Conservation (phyloP, 2,797 vertebrate species). For the Cygnus olor region DNA sequence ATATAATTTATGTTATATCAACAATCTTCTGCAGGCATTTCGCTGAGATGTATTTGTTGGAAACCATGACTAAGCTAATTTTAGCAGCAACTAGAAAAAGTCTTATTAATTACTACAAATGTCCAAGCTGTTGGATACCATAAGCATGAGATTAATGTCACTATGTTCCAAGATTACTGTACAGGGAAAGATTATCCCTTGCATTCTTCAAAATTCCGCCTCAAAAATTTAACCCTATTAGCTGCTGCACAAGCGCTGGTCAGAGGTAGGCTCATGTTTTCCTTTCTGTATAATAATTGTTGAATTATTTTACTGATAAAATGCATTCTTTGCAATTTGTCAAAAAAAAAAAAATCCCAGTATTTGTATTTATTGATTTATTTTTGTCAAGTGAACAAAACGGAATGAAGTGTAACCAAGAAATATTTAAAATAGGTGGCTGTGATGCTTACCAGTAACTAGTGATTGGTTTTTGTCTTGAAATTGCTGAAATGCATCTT, state of each 20-base stretch:
- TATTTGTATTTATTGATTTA: neutral
- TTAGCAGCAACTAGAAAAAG: slow-evolving; percentile 11
- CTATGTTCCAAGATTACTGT: neutral
- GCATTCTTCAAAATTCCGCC: neutral
- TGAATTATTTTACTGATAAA: neutral
- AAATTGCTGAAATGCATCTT: neutral
- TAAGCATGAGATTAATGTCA: neutral
- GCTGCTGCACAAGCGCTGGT: neutral
- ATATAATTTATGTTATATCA: neutral
- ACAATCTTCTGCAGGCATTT: neutral
- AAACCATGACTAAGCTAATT: slow-evolving; percentile 13
- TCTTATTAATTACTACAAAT: neutral
- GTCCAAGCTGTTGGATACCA: neutral
- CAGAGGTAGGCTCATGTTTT: neutral
- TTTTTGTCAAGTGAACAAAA: neutral
- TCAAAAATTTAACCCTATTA: neutral
- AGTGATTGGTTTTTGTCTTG: neutral
- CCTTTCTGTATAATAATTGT: neutral
- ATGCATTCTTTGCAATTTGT: neutral
- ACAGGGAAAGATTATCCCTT: neutral
- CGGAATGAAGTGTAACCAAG: neutral
- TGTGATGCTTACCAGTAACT: neutral
- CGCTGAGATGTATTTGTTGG: neutral
- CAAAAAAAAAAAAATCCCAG: neutral
- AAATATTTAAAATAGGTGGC: neutral